phyloP scores from a whole-genome alignment of 2,888 invertebrate species.

The Pterobdella sp. region DNA sequence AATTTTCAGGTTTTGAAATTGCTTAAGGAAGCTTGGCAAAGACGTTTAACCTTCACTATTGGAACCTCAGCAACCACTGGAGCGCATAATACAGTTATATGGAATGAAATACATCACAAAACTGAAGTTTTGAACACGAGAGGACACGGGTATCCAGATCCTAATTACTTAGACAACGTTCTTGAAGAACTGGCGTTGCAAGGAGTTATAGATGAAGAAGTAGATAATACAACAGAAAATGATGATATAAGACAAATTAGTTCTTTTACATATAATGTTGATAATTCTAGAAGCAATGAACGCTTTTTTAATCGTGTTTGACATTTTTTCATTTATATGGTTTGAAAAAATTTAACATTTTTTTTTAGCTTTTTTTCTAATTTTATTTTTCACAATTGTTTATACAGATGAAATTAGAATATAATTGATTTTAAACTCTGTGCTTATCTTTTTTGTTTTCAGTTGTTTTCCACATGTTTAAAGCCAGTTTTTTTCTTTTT shows the following conservation, averaged over 20 bases:
- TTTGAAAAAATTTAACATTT: too few relatives aligned
- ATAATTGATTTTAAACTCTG: too few relatives aligned
- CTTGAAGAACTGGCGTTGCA: constrained; percentile 51
- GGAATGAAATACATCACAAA: constrained; percentile 82
- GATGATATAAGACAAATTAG: not conserved
- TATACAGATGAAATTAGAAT: too few relatives aligned
- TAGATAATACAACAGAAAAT: not conserved
- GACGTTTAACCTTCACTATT: constrained; percentile 57
- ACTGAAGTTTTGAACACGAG: constrained; percentile 59
- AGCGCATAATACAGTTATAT: constrained; percentile 78
- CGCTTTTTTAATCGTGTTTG: too few relatives aligned
- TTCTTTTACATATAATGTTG: too few relatives aligned
- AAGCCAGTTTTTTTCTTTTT: too few relatives aligned
- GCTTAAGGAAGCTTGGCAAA: constrained; percentile 33
- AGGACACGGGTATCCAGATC: constrained; percentile 62
- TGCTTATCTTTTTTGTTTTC: too few relatives aligned
- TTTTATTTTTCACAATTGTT: too few relatives aligned
- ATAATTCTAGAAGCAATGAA: too few relatives aligned
- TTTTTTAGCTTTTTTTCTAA: too few relatives aligned
- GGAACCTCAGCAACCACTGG: constrained; percentile 81
- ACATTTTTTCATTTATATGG: too few relatives aligned
- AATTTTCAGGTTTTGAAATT: constrained; percentile 48
- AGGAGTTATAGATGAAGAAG: constrained; percentile 46
- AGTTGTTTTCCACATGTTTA: too few relatives aligned
- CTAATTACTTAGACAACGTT: constrained; percentile 66